A percentile compares a stretch with the other conserved stretches of the same genome.
Conservation (phyloP, 2,797 vertebrate genomes). For the Microctenopoma steveboyesi region DNA sequence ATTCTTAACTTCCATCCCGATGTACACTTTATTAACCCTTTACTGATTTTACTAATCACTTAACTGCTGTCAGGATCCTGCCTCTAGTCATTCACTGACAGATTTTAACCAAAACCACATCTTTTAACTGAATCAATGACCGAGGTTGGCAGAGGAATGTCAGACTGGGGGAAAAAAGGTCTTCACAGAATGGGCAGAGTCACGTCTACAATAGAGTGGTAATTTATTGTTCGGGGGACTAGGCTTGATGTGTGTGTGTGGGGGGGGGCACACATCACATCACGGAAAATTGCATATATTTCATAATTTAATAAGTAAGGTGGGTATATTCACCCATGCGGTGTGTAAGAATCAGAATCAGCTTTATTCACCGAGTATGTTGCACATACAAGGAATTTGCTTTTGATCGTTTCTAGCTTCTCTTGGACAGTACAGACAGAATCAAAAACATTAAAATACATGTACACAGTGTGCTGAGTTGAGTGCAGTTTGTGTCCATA, state of each 20-base stretch:
- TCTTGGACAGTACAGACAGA: too few species aligned
- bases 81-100: background rate
- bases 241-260: background rate
- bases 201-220: slow-evolving; percentile 9
- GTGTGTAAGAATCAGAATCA: too few species aligned
- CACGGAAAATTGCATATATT: background rate
- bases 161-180: slow-evolving; percentile 23
- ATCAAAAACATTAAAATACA: too few species aligned
- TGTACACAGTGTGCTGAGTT: too few species aligned
- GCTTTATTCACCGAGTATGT: too few species aligned
- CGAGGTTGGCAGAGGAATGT: slow-evolving; percentile 1
- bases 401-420: too few species aligned
- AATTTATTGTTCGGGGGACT: background rate
- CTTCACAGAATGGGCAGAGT: too few species aligned
- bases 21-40: slow-evolving; percentile 16
- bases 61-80: slow-evolving; percentile 3
- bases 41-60: slow-evolving; percentile 34
- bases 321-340: background rate
- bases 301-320: background rate
- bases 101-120: slow-evolving; percentile 8
- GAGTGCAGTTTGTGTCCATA: too few species aligned
- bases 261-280: background rate
- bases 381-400: too few species aligned
- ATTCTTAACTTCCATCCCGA: slow-evolving; percentile 21
- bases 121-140: slow-evolving; percentile 9